phyloP scores from a whole-genome alignment of 2,797 vertebrate species.

The Squalus acanthias region DNA sequence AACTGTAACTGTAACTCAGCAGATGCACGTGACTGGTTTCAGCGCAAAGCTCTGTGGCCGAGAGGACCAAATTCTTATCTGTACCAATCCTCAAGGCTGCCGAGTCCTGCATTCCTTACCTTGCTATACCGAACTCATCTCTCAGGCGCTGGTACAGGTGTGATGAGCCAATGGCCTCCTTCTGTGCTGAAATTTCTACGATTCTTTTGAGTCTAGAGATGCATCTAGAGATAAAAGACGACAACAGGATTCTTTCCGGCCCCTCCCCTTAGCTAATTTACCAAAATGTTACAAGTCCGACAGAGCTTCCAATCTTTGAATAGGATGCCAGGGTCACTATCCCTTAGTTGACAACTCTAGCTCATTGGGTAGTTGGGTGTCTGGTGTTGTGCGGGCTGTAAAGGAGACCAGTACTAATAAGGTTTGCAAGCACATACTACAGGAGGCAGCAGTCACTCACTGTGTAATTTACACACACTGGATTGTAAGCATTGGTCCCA shows the following conservation, averaged over 20 bases:
- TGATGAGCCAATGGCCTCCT: no score
- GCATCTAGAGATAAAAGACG: neutral
- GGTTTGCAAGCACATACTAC: neutral
- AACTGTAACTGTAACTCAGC: neutral
- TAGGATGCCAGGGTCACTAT: neutral
- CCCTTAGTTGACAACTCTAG: neutral
- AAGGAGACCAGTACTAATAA: conserved; percentile 40
- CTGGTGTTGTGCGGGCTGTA: neutral
- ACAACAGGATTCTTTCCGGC: neutral
- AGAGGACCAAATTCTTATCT: neutral
- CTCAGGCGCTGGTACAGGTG: neutral
- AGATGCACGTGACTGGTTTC: neutral
- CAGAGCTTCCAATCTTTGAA: neutral
- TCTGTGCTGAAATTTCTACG: neutral
- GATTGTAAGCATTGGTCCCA: conserved; percentile 92
- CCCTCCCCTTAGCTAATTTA: neutral
- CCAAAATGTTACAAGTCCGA: neutral
- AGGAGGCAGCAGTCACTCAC: conserved; percentile 60
- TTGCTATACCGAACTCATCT: neutral
- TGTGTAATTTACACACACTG: conserved; percentile 86
- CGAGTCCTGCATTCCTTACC: neutral
- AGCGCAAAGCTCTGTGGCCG: neutral
- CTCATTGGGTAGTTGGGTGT: conserved; percentile 18
- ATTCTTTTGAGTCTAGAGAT: neutral
- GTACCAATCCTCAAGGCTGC: neutral